Evolutionary conservation across 2,797 vertebrate species (phyloP), one percentile per base, ranked within the genome.

Genomic region (Molossus alvarezi): DNA sequence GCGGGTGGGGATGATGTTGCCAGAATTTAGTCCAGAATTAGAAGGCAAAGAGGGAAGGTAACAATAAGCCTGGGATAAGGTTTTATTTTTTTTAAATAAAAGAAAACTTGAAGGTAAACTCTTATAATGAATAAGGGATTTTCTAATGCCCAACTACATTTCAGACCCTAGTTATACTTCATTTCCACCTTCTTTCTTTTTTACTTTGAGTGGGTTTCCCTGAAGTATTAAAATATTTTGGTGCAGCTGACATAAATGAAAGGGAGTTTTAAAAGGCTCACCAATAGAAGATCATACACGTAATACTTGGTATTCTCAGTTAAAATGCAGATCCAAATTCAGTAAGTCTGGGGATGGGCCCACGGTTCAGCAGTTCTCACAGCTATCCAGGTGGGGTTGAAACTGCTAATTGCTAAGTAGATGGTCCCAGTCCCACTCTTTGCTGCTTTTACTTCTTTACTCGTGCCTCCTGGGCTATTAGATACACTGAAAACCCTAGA

Each of bases 401-500:
- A 88, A 82, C 3, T 91, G 21, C 12, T 80, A 9, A 17, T 76
- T 25, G 23, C 37, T 85, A 58, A 45, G 0, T 27, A 82, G 7
- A 80, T 84, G 12, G 53, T 75, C 37, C 9, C 0, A 6, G 33
- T 33, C 21, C 71, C 7, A 55, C 48, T 88, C 13, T 41, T 64
- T 81, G 4, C 27, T 88, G n/a, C 7, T 88, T 92, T 92, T 64
- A 20, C 90, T 23, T 65, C 82, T 88, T 13, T 65, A 37, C 17
- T 58, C 29, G 6, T 18, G 6, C 3, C 41, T 88, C 65, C 41
- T 64, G 53, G 92, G 15, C 9, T 81, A 88, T 20, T 14, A 81
- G 13, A 83, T 93, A 79, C 62, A 88, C 6, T 60, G 48, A 67
- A 96, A 62, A 84, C 4, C 8, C 17, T 92, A 27, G 72, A 95